Conservation (phyloP, 2,113 vertebrate genomes). For the Tricholaema leucomelas region DNA sequence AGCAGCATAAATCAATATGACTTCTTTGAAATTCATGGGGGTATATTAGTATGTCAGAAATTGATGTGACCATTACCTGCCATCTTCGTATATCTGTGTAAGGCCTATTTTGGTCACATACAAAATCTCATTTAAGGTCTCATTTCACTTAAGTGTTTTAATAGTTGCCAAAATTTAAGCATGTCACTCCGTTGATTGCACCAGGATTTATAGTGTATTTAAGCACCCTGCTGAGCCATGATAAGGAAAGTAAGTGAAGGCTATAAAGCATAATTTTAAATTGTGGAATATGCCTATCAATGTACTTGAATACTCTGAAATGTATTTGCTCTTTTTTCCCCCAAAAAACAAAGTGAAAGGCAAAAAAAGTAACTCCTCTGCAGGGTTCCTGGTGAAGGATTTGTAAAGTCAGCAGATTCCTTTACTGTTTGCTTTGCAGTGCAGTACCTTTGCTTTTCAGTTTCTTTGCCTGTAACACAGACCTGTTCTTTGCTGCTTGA, state of each 20-base stretch:
- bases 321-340: neutral
- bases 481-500: slow-evolving; percentile 39
- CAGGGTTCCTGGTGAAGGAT: neutral
- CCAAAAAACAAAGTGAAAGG: neutral
- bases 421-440: slow-evolving; percentile 17
- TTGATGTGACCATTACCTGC: neutral
- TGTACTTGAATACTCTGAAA: neutral
- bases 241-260: neutral
- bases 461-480: slow-evolving; percentile 7
- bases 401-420: slow-evolving; percentile 28
- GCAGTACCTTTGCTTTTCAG: slow-evolving; percentile 2
- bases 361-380: neutral
- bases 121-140: slow-evolving; percentile 11
- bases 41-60: neutral
- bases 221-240: neutral
- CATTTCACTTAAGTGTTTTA: slow-evolving; percentile 16
- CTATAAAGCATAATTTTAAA: neutral
- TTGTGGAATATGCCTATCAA: neutral
- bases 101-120: neutral
- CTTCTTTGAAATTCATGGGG: neutral
- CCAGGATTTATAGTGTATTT: neutral
- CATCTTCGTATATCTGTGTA: neutral
- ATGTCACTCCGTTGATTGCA: slow-evolving; percentile 11
- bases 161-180: slow-evolving; percentile 10
- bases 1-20: neutral